Evolutionary conservation across 2,888 invertebrate species (phyloP).

Genomic region (Poecilus cupreus): DNA sequence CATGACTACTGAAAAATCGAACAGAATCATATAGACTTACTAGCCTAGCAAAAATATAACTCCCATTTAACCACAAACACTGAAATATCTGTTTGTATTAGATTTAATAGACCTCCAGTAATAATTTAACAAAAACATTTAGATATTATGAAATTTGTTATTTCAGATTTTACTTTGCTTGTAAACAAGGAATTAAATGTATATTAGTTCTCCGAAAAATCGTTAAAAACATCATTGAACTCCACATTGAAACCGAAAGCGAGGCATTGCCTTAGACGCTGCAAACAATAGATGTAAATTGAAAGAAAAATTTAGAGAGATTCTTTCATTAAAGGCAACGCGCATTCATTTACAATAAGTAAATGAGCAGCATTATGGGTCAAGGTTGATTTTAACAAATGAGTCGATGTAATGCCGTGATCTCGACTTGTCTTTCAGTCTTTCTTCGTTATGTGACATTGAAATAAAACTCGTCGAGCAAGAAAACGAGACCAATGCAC

Average conservation of each 20-base stretch:
- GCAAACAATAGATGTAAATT: slow-evolving; percentile 50
- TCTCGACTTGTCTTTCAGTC: slow-evolving; percentile 5
- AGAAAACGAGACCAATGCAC: not conserved
- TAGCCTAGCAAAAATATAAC: no score
- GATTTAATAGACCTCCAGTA: no score
- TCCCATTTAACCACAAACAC: no score
- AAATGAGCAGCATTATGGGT: slow-evolving; percentile 49
- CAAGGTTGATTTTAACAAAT: slow-evolving; percentile 55
- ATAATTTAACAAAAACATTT: no score
- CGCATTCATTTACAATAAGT: slow-evolving; percentile 55
- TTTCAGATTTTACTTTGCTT: no score
- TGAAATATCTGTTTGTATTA: no score
- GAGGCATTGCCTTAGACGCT: not conserved
- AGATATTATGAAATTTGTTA: no score
- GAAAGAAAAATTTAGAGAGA: slow-evolving; percentile 53
- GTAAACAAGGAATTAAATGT: no score
- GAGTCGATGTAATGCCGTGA: slow-evolving; percentile 31
- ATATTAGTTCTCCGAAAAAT: no score
- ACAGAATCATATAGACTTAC: no score
- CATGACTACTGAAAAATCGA: no score
- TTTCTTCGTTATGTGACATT: slow-evolving; percentile 29
- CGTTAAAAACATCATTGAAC: not conserved
- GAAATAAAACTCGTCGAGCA: slow-evolving; percentile 5
- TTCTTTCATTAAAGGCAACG: slow-evolving; percentile 55
- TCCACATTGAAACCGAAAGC: not conserved